Evolutionary conservation across 2,888 invertebrate genomes (phyloP).

Genomic region (Terebella lapidaria): DNA sequence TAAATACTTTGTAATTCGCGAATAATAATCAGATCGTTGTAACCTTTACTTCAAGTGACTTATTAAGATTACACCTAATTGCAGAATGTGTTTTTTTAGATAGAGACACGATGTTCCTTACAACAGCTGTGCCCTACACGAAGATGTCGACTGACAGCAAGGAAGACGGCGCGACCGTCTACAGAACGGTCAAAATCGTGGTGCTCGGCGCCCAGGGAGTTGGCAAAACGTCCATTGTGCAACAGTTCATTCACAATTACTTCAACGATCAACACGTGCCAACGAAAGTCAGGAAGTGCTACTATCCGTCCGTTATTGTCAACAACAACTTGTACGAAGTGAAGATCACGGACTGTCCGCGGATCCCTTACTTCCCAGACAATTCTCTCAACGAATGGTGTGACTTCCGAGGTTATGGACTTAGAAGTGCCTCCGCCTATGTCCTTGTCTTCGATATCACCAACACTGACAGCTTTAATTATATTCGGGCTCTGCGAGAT

Average conservation of each 20-base stretch:
- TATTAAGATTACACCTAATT: too few relatives aligned
- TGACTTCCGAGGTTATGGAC: slow-evolving; percentile 57
- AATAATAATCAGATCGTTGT: too few relatives aligned
- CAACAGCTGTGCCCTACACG: too few relatives aligned
- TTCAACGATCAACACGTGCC: slow-evolving; percentile 74
- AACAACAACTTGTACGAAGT: slow-evolving; percentile 79
- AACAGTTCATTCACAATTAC: slow-evolving; percentile 84
- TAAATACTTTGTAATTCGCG: too few relatives aligned
- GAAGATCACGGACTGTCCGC: slow-evolving; percentile 79
- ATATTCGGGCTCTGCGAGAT: slow-evolving; percentile 81
- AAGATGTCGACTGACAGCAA: too few relatives aligned
- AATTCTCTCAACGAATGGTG: slow-evolving; percentile 92
- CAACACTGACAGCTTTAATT: slow-evolving; percentile 79
- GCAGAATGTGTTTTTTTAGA: too few relatives aligned
- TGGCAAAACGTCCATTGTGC: slow-evolving; percentile 81
- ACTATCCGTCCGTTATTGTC: slow-evolving; percentile 77
- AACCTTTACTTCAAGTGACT: too few relatives aligned
- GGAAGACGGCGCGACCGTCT: too few relatives aligned
- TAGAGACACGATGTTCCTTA: too few relatives aligned
- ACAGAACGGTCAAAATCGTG: slow-evolving; percentile 78
- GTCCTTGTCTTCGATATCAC: slow-evolving; percentile 89
- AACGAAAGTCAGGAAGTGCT: slow-evolving; percentile 71
- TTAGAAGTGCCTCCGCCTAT: slow-evolving; percentile 64
- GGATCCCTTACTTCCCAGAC: slow-evolving; percentile 81
- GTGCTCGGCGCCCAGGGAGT: slow-evolving; percentile 85